phyloP scores from a whole-genome alignment of 2,888 invertebrate genomes.

The Metacarcinus magister region DNA sequence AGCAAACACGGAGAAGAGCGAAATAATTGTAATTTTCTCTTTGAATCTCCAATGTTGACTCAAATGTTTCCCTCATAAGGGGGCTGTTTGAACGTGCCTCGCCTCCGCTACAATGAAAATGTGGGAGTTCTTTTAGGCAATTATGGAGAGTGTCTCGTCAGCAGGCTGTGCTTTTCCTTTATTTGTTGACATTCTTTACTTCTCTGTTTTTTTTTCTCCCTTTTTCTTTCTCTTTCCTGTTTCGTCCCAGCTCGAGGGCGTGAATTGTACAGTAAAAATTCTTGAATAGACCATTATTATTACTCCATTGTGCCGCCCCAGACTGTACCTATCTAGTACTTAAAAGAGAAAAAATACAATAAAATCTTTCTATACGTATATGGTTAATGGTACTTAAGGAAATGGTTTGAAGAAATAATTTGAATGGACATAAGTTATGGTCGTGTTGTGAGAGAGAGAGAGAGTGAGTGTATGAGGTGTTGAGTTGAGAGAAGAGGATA shows the following conservation, averaged over 20 bases:
- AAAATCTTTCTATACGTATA: neutral
- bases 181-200: constrained; percentile 32
- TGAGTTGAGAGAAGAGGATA: neutral
- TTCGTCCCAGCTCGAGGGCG: neutral
- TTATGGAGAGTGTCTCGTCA: constrained; percentile 54
- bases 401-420: neutral
- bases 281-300: neutral
- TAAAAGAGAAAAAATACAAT: neutral
- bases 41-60: constrained; percentile 70
- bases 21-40: constrained; percentile 78
- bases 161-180: neutral
- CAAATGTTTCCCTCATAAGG: constrained; percentile 72
- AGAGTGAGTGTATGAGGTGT: neutral
- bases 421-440: neutral
- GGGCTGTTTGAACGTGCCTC: constrained; percentile 67
- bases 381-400: neutral
- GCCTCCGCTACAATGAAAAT: constrained; percentile 58
- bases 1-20: constrained; percentile 68
- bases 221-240: constrained; percentile 49
- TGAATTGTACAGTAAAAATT: neutral
- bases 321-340: neutral
- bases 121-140: constrained; percentile 62
- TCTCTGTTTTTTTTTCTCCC: neutral
- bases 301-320: neutral
- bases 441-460: neutral